Percentiles rank a stretch among this genome's conserved stretches.
Evolutionary conservation across 2,888 invertebrate species (phyloP).

Genomic region (Agrypnus murinus): DNA sequence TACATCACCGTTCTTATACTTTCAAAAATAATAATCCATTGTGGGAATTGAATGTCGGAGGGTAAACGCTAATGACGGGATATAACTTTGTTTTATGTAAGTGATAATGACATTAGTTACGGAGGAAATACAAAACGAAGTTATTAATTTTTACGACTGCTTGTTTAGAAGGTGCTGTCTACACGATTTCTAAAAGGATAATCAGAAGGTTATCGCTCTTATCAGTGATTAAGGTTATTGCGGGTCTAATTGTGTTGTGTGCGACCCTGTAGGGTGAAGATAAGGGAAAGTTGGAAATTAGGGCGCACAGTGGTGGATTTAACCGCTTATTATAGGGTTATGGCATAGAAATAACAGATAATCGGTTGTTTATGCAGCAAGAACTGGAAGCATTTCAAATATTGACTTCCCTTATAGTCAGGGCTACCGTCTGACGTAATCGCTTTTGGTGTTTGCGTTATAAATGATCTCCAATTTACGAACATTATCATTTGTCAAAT

Average conservation of each 20-base stretch:
- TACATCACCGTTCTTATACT: not conserved
- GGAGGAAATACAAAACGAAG: not conserved
- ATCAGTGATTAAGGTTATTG: slow-evolving; percentile 26
- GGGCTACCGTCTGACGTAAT: slow-evolving; percentile 29
- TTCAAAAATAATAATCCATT: not conserved
- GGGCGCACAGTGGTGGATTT: slow-evolving; percentile 22
- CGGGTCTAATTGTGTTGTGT: slow-evolving; percentile 23
- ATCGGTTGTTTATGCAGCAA: slow-evolving; percentile 29
- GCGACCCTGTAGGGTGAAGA: slow-evolving; percentile 26
- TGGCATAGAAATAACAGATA: slow-evolving; percentile 28
- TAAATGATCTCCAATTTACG: slow-evolving; percentile 29
- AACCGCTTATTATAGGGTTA: slow-evolving; percentile 26
- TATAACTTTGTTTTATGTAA: not conserved
- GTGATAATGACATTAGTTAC: slow-evolving; percentile 7
- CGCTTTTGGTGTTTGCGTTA: slow-evolving; percentile 32
- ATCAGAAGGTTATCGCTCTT: slow-evolving; percentile 16
- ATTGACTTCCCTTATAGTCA: slow-evolving; percentile 29
- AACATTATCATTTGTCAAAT: slow-evolving; percentile 39
- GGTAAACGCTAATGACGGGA: not conserved
- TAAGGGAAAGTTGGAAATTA: slow-evolving; percentile 30
- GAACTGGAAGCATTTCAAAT: slow-evolving; percentile 36
- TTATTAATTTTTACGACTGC: slow-evolving; percentile 2
- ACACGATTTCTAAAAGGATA: slow-evolving; percentile 22
- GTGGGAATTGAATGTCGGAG: not conserved
- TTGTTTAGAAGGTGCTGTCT: slow-evolving; percentile 15